Percentiles rank a stretch among this genome's conserved stretches.
phyloP scores from a whole-genome alignment of 1,140 invertebrate genomes.

The Yoshiicerus persimilis region DNA sequence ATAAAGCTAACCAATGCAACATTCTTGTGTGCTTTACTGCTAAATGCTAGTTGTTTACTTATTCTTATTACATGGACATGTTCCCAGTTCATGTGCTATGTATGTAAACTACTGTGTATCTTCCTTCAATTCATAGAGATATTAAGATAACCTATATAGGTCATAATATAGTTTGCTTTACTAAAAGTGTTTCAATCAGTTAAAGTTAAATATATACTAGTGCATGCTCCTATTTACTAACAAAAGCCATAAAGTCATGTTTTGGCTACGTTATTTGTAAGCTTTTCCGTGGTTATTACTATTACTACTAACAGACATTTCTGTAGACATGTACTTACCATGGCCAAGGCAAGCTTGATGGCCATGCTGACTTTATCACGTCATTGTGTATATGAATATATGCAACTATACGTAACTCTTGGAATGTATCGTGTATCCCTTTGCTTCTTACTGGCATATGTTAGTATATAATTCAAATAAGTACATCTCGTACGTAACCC shows the following conservation, averaged over 20 bases:
- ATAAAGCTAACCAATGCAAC: neutral
- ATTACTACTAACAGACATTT: no score
- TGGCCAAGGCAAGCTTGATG: neutral
- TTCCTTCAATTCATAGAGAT: no score
- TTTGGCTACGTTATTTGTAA: neutral
- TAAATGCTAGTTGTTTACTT: neutral
- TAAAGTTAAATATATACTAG: neutral
- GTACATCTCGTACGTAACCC: neutral
- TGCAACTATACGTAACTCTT: no score
- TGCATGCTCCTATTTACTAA: neutral
- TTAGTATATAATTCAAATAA: neutral
- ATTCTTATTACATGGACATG: no score
- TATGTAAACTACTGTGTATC: no score
- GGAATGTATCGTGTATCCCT: no score
- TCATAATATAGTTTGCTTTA: neutral
- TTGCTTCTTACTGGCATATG: neutral
- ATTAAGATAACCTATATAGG: no score
- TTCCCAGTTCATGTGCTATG: no score
- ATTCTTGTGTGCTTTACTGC: neutral
- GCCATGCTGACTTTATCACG: conserved; percentile 14
- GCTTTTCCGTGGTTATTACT: neutral
- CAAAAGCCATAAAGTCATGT: neutral
- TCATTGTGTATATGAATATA: neutral
- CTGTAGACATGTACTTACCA: neutral
- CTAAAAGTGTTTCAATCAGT: neutral